These are phyloP conservation scores for Amblyopsis hoosieri DNA, from an alignment of 2,797 vertebrate species.

Conservation along the genomic window DNA sequence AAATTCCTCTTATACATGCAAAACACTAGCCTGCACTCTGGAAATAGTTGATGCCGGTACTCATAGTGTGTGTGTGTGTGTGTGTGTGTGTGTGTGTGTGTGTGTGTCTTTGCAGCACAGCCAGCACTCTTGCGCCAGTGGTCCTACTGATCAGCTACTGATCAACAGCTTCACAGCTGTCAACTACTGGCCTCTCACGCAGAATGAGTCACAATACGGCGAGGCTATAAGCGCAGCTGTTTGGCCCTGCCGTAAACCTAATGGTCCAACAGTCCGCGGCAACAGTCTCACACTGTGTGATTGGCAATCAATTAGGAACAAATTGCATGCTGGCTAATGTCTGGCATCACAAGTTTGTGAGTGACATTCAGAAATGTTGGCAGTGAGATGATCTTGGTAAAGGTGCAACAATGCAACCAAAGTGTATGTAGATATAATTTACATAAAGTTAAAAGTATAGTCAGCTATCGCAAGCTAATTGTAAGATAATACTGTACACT, in stretches of 20 bases:
- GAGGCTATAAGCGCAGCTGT: conserved; percentile 54
- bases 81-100: too few relatives aligned
- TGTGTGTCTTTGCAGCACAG: too few relatives aligned
- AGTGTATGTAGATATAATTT: conserved; percentile 21
- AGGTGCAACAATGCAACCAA: neutral
- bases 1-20: too few relatives aligned
- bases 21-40: too few relatives aligned
- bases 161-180: neutral
- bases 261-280: conserved; percentile 19
- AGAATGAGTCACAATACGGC: conserved; percentile 45
- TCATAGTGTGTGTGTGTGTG: too few relatives aligned
- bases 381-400: too few relatives aligned
- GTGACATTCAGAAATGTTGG: neutral
- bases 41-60: too few relatives aligned
- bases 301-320: conserved; percentile 47
- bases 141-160: conserved; percentile 1
- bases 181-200: conserved; percentile 33
- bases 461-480: too few relatives aligned
- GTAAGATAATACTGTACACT: too few relatives aligned
- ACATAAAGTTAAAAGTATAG: conserved; percentile 15
- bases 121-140: too few relatives aligned
- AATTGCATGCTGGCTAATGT: conserved; percentile 48
- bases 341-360: conserved; percentile 25
- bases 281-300: conserved; percentile 39
- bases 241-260: conserved; percentile 49